Base-by-base conservation (phyloP, 2,113 vertebrate genomes). In the Saguinus midas region DNA sequence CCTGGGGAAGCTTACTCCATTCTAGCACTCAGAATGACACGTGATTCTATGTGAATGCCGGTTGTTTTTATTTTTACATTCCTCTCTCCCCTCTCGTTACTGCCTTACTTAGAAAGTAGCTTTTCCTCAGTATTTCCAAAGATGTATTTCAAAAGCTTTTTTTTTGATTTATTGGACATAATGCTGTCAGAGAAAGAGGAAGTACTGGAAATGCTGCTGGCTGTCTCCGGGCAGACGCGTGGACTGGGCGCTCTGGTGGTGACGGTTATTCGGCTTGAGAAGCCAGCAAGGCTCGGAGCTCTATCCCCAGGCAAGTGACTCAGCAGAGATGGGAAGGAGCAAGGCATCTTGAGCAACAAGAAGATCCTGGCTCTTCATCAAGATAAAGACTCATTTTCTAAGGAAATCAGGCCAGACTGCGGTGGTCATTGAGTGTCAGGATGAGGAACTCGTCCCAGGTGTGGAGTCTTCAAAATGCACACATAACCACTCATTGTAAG, bases 111-210 rank as follows among this genome's bases (percentile, higher is more conserved):
- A 97, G 94, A 97, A 97, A 96, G 96, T 37, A 73, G 5, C 18
- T 86, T 4, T 96, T 94, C 96, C 83, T 95, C 72, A 95, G 52
- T 0, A 57, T 92, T 97, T 96, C 93, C 78, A 96, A 78, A 96
- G 96, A 85, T 0, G 55, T 95, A 96, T 97, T 95, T 97, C 82
- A 87, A 97, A 96, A 57, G 79, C 45, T 87, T 97, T 97, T 97
- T 97, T 94, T 90, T 96, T 83, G 90, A 96, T 90, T 98, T 96
- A 97, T 95, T 43, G 64, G 97, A 97, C 98, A 52, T 35, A 45
- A 55, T 3, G 43, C 35, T 85, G 20, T 57, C 25, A 35, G 10
- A 81, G 40, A 72, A 23, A 40, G 57, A 64, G 50, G 55, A 81
- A 16, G 40, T 84, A 11, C 48, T 81, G 73, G 88, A 40, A 50